Conservation (phyloP, 2,888 invertebrate genomes). For the Cylindroiulus punctatus region DNA sequence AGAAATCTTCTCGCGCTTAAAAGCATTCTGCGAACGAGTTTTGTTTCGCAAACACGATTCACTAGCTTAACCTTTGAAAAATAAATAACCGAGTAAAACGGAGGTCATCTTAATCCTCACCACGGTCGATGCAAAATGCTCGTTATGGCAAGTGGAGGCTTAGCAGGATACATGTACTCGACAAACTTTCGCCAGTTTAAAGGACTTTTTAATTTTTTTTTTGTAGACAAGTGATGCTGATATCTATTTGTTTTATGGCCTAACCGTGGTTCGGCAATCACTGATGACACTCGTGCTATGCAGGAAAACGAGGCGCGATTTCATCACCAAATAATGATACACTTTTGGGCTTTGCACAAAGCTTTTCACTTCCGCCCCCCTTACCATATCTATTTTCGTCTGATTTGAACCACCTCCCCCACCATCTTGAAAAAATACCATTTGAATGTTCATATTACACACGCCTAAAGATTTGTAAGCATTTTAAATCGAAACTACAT, state of each 20-base stretch:
- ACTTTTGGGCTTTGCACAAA: too few relatives aligned
- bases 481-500: too few relatives aligned
- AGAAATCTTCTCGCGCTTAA: constrained; percentile 39
- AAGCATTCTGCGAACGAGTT: not conserved
- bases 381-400: too few relatives aligned
- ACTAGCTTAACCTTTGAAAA: constrained; percentile 27
- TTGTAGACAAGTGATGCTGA: too few relatives aligned
- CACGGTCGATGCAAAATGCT: not conserved
- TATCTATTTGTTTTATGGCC: too few relatives aligned
- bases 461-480: too few relatives aligned
- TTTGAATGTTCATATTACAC: too few relatives aligned
- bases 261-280: not conserved
- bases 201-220: too few relatives aligned
- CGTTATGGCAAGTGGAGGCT: not conserved
- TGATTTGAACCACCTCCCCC: too few relatives aligned
- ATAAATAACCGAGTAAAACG: not conserved
- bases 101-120: not conserved
- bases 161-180: not conserved
- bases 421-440: too few relatives aligned
- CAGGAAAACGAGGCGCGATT: not conserved
- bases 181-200: not conserved
- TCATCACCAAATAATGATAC: not conserved
- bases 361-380: too few relatives aligned
- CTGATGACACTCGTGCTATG: not conserved
- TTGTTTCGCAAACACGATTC: constrained; percentile 5